Conservation (phyloP, 1,140 invertebrate species). For the Drosophila tani region DNA sequence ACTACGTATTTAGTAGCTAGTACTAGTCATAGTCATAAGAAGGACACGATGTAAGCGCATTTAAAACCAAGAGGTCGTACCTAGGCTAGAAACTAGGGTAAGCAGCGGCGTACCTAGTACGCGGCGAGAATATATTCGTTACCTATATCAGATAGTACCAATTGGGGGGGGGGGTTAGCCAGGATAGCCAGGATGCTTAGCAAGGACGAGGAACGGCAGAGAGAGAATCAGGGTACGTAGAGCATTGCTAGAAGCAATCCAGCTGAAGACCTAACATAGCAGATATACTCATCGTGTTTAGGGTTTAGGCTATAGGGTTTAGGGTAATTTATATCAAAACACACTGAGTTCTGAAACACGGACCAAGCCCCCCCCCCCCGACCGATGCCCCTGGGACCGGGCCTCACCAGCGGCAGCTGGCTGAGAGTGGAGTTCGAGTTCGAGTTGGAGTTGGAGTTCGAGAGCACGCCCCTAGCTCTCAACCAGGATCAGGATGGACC, state of each 20-base stretch:
- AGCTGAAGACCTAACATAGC: slow-evolving; percentile 22
- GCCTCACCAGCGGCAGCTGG: slow-evolving; percentile 10
- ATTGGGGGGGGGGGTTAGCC: neutral
- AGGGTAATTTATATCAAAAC: slow-evolving; percentile 19
- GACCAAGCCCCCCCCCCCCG: slow-evolving; percentile 30
- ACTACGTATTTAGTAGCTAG: neutral
- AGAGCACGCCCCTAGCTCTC: slow-evolving; percentile 31
- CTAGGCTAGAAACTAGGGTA: slow-evolving; percentile 21
- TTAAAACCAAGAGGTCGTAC: slow-evolving; percentile 57
- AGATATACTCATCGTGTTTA: slow-evolving; percentile 5
- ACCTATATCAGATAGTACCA: slow-evolving; percentile 23
- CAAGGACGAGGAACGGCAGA: neutral
- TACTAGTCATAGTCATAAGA: neutral
- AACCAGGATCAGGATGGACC: neutral
- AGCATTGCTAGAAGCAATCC: slow-evolving; percentile 65
- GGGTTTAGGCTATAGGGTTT: slow-evolving; percentile 7
- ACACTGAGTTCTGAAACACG: slow-evolving; percentile 52
- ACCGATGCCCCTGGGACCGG: slow-evolving; percentile 34
- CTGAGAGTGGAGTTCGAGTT: neutral
- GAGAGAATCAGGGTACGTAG: slow-evolving; percentile 66
- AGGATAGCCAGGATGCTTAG: slow-evolving; percentile 6
- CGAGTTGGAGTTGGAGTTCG: neutral
- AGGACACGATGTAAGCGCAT: slow-evolving; percentile 61
- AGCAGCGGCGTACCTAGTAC: slow-evolving; percentile 33
- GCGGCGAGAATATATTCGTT: slow-evolving; percentile 25